phyloP scores from a whole-genome alignment of 2,888 invertebrate species.

The Escarpia spicata region DNA sequence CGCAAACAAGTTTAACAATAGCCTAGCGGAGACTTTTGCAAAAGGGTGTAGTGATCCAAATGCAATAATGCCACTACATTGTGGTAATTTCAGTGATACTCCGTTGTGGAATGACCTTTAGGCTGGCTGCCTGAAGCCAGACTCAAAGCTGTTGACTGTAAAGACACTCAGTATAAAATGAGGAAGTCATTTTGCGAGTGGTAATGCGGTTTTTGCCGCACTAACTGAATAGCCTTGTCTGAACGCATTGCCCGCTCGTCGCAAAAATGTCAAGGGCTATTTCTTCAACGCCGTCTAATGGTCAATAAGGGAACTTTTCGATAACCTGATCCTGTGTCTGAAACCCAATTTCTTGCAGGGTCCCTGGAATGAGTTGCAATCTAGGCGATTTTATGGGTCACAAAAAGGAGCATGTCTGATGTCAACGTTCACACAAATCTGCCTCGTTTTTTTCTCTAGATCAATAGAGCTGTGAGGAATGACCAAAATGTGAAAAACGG shows the following conservation, averaged over 20 bases:
- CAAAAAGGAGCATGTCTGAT: background rate
- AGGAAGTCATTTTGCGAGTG: background rate
- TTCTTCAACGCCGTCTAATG: background rate
- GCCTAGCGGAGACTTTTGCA: background rate
- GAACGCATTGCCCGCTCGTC: background rate
- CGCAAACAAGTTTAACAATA: background rate
- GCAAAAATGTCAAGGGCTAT: conserved; percentile 5
- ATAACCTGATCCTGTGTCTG: background rate
- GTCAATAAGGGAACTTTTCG: background rate
- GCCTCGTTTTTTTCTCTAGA: no score
- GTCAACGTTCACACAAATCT: background rate
- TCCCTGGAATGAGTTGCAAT: background rate
- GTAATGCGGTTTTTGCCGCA: background rate
- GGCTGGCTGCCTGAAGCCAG: background rate
- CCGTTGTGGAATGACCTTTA: conserved; percentile 12
- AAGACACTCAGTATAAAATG: background rate
- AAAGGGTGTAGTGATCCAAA: conserved; percentile 16
- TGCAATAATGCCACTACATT: conserved; percentile 13
- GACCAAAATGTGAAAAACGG: no score
- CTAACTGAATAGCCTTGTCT: background rate
- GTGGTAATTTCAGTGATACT: conserved; percentile 5
- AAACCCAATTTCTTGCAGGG: background rate
- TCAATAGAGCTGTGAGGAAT: no score
- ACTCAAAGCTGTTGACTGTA: background rate
- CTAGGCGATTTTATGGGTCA: background rate